Evolutionary conservation across 2,888 invertebrate genomes (phyloP).

Genomic region (Sthenelais limicola): DNA sequence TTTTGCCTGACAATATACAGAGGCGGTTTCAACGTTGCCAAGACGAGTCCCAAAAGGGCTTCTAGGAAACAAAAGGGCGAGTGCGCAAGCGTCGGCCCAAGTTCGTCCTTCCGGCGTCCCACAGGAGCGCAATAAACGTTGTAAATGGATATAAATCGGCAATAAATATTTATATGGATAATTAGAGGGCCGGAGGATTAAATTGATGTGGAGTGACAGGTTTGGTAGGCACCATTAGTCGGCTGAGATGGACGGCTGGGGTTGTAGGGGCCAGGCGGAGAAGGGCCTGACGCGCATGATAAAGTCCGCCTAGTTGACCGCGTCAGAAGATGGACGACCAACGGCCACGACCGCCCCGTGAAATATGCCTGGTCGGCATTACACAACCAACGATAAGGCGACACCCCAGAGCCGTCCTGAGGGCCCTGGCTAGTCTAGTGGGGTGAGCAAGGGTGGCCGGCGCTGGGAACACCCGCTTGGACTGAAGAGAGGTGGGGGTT

Average conservation of each 20-base stretch:
- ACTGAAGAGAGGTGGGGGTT: neutral
- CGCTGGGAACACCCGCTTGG: too few relatives aligned
- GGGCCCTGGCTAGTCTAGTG: slow-evolving; percentile 3
- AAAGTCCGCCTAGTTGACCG: slow-evolving; percentile 30
- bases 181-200: slow-evolving; percentile 33
- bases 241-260: slow-evolving; percentile 17
- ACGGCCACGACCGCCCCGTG: slow-evolving; percentile 35
- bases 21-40: neutral
- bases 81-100: neutral
- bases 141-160: slow-evolving; percentile 37
- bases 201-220: slow-evolving; percentile 37
- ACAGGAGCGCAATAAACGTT: too few relatives aligned
- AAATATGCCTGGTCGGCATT: slow-evolving; percentile 39
- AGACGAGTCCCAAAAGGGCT: slow-evolving; percentile 4
- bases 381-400: slow-evolving; percentile 35
- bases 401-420: slow-evolving; percentile 29
- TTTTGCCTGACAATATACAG: slow-evolving; percentile 34
- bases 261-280: slow-evolving; percentile 17
- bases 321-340: slow-evolving; percentile 28
- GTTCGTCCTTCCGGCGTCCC: too few relatives aligned
- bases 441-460: neutral
- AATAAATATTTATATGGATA: slow-evolving; percentile 39
- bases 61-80: slow-evolving; percentile 13
- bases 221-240: too few relatives aligned
- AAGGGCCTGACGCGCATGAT: slow-evolving; percentile 38